Conservation (phyloP, 2,113 vertebrate species). For the Limanda limanda region DNA sequence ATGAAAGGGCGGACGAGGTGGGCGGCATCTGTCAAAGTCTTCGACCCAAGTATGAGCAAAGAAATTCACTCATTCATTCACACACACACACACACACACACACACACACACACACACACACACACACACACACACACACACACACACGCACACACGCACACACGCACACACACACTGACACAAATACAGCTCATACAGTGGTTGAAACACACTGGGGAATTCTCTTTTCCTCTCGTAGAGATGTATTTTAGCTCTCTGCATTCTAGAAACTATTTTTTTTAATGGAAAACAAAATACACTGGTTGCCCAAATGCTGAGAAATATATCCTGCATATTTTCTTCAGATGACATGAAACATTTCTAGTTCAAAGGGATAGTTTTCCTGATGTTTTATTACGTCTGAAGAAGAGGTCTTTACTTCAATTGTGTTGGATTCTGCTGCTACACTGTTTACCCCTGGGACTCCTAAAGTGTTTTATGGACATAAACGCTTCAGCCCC, state of each 20-base stretch:
- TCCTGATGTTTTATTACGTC: no score
- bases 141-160: neutral
- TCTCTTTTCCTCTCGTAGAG: neutral
- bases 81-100: neutral
- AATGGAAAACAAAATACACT: constrained; percentile 3
- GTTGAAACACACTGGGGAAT: neutral
- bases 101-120: neutral
- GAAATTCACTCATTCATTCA: neutral
- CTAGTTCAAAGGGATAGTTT: no score
- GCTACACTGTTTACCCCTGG: no score
- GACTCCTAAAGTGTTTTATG: no score
- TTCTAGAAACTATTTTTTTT: constrained; percentile 10
- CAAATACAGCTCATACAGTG: neutral
- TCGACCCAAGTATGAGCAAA: neutral
- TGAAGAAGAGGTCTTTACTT: no score
- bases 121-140: neutral
- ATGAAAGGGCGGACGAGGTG: constrained; percentile 19
- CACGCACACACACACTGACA: no score
- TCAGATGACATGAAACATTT: no score
- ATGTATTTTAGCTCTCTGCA: constrained; percentile 16
- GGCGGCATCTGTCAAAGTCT: constrained; percentile 8
- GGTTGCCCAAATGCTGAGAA: neutral
- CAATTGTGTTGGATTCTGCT: no score
- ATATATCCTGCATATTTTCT: constrained; percentile 2
- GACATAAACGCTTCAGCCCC: no score